Percentiles rank a stretch among this genome's conserved stretches.
Conservation (phyloP, 2,797 vertebrate genomes). For the Chrysocyon brachyurus region DNA sequence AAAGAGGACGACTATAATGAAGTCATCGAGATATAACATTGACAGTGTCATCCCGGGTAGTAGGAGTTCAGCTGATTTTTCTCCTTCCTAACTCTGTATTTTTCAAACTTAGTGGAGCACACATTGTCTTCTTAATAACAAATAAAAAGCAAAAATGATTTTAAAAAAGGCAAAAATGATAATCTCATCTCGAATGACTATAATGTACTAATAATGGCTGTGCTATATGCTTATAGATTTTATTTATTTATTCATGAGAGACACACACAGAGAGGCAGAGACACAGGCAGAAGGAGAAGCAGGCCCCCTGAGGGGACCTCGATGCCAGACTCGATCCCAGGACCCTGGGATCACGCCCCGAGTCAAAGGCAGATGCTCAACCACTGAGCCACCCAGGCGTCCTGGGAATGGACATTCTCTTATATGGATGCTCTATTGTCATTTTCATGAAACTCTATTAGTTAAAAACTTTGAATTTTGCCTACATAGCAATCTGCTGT, state of each 20-base stretch:
- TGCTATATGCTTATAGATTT: not conserved
- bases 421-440: not conserved
- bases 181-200: not conserved
- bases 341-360: too few species aligned
- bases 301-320: too few species aligned
- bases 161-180: not conserved
- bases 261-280: too few species aligned
- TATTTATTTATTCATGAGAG: too few species aligned
- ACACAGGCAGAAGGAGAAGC: too few species aligned
- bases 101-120: constrained; percentile 23
- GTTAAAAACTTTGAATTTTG: not conserved
- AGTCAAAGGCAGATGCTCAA: too few species aligned
- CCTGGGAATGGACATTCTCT: not conserved
- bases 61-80: not conserved
- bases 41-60: not conserved
- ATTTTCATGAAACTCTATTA: not conserved
- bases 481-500: not conserved
- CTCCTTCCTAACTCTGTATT: constrained; percentile 20
- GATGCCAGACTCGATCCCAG: too few species aligned
- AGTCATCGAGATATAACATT: not conserved
- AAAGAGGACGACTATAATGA: not conserved
- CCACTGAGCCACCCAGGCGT: too few species aligned
- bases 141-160: not conserved
- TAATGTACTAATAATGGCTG: not conserved
- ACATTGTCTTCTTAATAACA: constrained; percentile 20